Evolutionary conservation across 1,140 invertebrate genomes (phyloP), one percentile per base, ranked within the genome.

Genomic region (Drosophila athabasca): DNA sequence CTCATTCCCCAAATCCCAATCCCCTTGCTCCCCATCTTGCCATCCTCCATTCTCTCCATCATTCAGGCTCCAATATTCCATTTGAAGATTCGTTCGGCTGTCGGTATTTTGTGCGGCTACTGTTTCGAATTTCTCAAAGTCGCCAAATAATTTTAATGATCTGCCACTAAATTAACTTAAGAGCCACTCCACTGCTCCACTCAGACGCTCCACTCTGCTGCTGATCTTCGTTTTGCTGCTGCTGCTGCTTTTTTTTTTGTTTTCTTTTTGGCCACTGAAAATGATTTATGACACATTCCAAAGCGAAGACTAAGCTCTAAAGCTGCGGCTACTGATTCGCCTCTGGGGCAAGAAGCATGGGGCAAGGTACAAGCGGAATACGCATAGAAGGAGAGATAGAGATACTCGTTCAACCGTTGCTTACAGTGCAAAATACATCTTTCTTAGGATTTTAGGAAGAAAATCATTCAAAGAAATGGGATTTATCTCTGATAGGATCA

Each of bases 1-100:
- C 39, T 48, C 54, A 62, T 26, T 51, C 46, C 19, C 24, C 61
- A 41, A 44, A 46, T 17, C n/a, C 45, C 58, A 35, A 22, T 17
- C 39, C 57, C 48, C 39, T 68, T 59, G 22, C 24, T 29, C 53
- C 60, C 15, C 61, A 26, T 35, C 41, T 4, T 26, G 0, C 24
- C 24, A 44, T 35, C 17, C 45, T 61, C 48, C 39, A 77, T 59
- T 31, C 11, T 13, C 35, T 46, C 70, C 72, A 74, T 52, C 76
- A 51, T 60, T 50, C 72, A 66, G 46, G 58, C 65, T 77, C 35
- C 35, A 39, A 39, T 67, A 87, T 77, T 85, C 61, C 58, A 81
- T 81, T 85, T 65, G 48, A 22, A 66, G 78, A 85, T 85, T 87
- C 83, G 83, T 87, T 87, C 84, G 79, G 83, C 83, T 88, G 75